Evolutionary conservation across 2,888 invertebrate species (phyloP), one percentile per base, ranked within the genome.

Genomic region (Clanis bilineata): DNA sequence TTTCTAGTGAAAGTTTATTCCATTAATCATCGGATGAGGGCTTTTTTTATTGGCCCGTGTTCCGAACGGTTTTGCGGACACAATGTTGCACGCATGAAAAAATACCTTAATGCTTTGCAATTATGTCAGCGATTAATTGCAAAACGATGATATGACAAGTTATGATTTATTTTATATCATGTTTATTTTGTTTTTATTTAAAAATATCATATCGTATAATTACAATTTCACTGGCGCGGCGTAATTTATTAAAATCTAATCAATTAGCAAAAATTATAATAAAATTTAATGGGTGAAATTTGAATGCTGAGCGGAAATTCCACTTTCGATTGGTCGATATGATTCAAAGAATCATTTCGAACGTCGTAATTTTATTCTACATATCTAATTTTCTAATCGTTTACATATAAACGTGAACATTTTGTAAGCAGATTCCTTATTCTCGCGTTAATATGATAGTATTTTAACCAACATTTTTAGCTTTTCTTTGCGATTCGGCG

Each of bases 1-100:
- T 86, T 85, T 85, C 82, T 78, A 83, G 86, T 85, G 85, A 86
- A 86, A 86, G 85, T 86, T 67, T 80, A 74, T 74, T 79, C 77
- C 76, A 77, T 74, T 73, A 74, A 74, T 79, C 77, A 76, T 77
- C 76, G 73, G 78, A 79, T 72, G 77, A 76, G 74, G 80, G 63
- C 63, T 28, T 77, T 80, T 41, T 79, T 77, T 78, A 80, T 80
- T 72, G 80, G 76, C 73, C 71, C 76, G 66, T 71, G 75, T 72
- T 69, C 67, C 32, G 51, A 21, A 23, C n/a, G 39, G 39, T 58
- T 58, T 57, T 51, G 58, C 58, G 39, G 25, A 38, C 39, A n/a
- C 38, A 69, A 59, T 68, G 65, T 66, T 68, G 71, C 72, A 72
- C 71, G 28, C 58, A 22, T n/a, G 38, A 47, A 58, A 25, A 43